Evolutionary conservation across 92 coral and sea anemone species (phyloP), one percentile per base, ranked within the genome.

Genomic region (Hydrozoanthus gracilis): DNA sequence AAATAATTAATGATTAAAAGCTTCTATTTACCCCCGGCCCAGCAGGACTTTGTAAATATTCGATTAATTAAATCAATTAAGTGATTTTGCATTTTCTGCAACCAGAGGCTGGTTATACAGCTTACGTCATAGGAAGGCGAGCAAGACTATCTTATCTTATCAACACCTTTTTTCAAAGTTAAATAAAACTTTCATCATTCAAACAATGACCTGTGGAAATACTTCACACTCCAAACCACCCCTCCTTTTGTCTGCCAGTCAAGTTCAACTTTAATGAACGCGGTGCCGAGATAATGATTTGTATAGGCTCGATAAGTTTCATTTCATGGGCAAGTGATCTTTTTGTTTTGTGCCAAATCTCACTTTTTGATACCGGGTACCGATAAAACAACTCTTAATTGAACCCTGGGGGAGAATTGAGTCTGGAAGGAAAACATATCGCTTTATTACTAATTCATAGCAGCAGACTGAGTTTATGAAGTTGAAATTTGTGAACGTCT

Each of bases 31-130:
- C 68, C 55, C 9, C 46, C 52, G 82, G 52, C 82, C 52, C 82
- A 20, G 82, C 55, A 17, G 47, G 82, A 77, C 82, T 52, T 52
- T 77, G 82, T 77, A 78, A 78, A 56, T 58, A 78, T 78, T 78
- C 16, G 3, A 78, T 71, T 48, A 74, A 74, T 50, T 74, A 74
- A 48, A 18, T 74, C 79, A 74, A 74, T 74, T 74, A 74, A 50
- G 79, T 74, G 45, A 3, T 49, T 74, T 74, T 47, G 78, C 78
- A 50, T 74, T 74, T 74, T 48, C 51, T 74, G 51, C 51, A 17
- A 60, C 79, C 48, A 74, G 44, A 20, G 56, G 7, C 61, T 49
- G 79, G 79, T 74, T n/a, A 74, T 11, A 48, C 15, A 17, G 14
- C 79, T 10, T 74, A 45, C 79, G 79, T 74, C 79, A 74, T 12